Base-by-base conservation (phyloP, 1,140 invertebrate genomes). In the Aphelinus certus region DNA sequence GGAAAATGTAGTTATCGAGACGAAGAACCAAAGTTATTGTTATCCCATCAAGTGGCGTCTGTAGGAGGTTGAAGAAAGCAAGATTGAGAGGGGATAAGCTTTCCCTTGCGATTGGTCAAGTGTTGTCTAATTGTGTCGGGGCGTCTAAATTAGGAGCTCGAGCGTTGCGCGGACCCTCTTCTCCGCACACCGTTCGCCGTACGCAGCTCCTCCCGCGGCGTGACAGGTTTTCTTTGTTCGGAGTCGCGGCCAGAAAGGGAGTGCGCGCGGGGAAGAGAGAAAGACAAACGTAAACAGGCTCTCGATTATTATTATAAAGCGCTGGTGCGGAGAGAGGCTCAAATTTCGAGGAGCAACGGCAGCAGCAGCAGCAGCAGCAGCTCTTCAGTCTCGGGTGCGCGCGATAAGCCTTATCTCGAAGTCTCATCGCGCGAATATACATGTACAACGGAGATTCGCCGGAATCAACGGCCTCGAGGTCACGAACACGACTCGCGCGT, bases 81-180 rank as follows among this genome's bases (percentile, higher is more conserved):
- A 46, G 10, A 53, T 72, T 75, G 60, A 76, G 75, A 66, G 47
- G 48, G 71, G 77, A 75, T 63, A 65, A 55, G 73, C 65, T 75
- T 63, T 65, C 9, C 26, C 49, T 63, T 57, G 53, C 55, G 53
- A 70, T 56, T 66, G 61, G 63, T 46, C 62, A 42, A 57, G 65
- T 56, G 65, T 60, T 26, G 7, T 51, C 56, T 43, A 66, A 73
- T 71, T 71, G 26, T 51, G 7, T 3, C 5, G 55, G 49, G n/a
- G 2, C 49, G 7, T 71, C 58, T 42, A 64, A 71, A 65, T 65
- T 57, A 57, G 53, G 49, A 64, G 2, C 7, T 5, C 3, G 7
- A 55, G 46, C n/a, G 45, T 26, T 26, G 26, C 26, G 26, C 26
- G 26, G 26, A 26, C 26, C 26, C 26, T 26, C 26, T 26, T 26